Conservation (phyloP, 2,888 invertebrate genomes). For the Elysia crispata region DNA sequence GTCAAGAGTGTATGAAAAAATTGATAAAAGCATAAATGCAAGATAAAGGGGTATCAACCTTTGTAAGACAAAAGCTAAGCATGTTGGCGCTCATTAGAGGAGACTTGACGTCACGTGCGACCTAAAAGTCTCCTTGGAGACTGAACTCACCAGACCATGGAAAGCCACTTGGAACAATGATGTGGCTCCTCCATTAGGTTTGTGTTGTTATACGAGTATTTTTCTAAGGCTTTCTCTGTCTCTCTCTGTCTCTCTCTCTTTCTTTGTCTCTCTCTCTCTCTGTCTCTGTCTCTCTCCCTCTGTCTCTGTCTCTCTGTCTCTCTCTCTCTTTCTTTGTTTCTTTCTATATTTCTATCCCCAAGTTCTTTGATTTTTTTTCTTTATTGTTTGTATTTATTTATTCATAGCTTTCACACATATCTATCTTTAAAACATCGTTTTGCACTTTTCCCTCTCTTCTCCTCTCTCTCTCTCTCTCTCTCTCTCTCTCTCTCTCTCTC, state of each 20-base stretch:
- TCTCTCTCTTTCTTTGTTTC: constrained; percentile 20
- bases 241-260: constrained; percentile 5
- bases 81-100: too few species aligned
- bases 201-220: not conserved
- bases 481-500: too few species aligned
- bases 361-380: not conserved
- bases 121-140: too few species aligned
- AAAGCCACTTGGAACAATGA: too few species aligned
- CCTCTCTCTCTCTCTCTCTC: too few species aligned
- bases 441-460: not conserved
- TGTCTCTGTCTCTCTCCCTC: not conserved
- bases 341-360: constrained; percentile 6
- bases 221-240: not conserved
- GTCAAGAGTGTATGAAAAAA: too few species aligned
- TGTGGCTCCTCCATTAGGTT: not conserved
- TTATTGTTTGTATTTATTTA: not conserved
- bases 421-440: not conserved
- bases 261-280: constrained; percentile 11
- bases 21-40: too few species aligned
- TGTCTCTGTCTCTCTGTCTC: constrained; percentile 1
- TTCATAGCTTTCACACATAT: not conserved
- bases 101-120: too few species aligned
- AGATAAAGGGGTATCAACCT: too few species aligned
- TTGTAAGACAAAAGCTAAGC: too few species aligned
- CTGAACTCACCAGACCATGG: too few species aligned